Conservation (phyloP, 1,140 invertebrate genomes). For the Halictus rubicundus region DNA sequence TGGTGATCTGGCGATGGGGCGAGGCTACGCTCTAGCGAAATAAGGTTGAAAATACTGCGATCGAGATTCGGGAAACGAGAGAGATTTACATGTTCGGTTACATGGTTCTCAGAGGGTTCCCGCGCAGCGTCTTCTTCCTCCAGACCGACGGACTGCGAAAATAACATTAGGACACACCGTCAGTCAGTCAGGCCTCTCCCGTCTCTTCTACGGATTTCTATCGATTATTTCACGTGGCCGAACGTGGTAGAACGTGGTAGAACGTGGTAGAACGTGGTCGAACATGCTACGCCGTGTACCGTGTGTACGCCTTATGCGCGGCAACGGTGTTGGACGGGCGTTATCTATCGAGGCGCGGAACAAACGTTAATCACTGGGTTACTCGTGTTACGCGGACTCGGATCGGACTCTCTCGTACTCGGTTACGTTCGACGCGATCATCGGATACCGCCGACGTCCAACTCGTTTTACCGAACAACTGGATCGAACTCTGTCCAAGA, state of each 20-base stretch:
- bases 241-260: not conserved
- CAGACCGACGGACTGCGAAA: constrained; percentile 86
- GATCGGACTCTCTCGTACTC: no score
- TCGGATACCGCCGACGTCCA: not conserved
- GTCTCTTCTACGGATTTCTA: constrained; percentile 51
- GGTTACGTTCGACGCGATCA: not conserved
- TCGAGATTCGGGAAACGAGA: constrained; percentile 66
- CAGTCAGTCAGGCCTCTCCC: constrained; percentile 66
- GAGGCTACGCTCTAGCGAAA: constrained; percentile 35
- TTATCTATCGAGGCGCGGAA: no score
- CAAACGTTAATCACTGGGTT: no score
- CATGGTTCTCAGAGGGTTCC: constrained; percentile 78
- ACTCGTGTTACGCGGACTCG: no score
- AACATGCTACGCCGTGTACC: not conserved
- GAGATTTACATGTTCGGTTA: constrained; percentile 78
- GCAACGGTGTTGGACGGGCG: no score
- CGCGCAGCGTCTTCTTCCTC: constrained; percentile 82
- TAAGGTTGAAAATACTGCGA: constrained; percentile 61
- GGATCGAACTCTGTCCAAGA: no score
- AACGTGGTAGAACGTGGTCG: no score
- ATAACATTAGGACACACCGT: constrained; percentile 75
- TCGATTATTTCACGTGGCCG: constrained; percentile 39
- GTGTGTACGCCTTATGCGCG: not conserved
- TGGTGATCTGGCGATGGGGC: constrained; percentile 9
- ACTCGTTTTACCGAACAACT: no score